phyloP scores from a whole-genome alignment of 2,888 invertebrate species.

The Erynnis tages region DNA sequence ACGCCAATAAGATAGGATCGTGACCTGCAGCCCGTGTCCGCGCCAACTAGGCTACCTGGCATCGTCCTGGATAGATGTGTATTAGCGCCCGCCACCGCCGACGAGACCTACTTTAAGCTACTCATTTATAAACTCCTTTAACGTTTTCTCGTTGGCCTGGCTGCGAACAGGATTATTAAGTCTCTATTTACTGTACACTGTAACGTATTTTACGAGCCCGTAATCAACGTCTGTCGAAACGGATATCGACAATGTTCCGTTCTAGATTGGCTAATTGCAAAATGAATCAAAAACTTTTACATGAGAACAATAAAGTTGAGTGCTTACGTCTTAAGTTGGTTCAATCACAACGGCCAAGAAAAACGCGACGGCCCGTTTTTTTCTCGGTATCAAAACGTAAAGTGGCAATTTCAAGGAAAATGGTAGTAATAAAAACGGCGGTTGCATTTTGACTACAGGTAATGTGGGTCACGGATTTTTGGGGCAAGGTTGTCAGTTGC shows the following conservation, averaged over 20 bases:
- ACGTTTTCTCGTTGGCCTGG: conserved; percentile 15
- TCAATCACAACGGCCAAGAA: conserved; percentile 12
- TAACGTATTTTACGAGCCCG: background rate
- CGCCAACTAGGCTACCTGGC: conserved; percentile 68
- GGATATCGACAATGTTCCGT: conserved; percentile 10
- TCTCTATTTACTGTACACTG: background rate
- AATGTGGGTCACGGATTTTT: conserved; percentile 78
- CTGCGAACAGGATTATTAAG: background rate
- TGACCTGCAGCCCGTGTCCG: conserved; percentile 40
- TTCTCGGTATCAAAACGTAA: conserved; percentile 33
- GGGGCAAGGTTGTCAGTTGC: conserved; percentile 74
- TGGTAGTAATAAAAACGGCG: conserved; percentile 61
- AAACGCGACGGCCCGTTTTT: conserved; percentile 25
- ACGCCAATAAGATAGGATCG: conserved; percentile 41
- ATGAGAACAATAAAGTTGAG: background rate
- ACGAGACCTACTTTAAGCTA: conserved; percentile 43
- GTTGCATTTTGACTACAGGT: conserved; percentile 65
- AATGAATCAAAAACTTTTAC: conserved; percentile 6
- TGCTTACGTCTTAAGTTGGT: conserved; percentile 6
- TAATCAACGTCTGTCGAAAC: conserved; percentile 16
- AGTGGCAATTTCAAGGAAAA: conserved; percentile 53
- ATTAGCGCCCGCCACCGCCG: conserved; percentile 39
- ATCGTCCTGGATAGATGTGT: conserved; percentile 55
- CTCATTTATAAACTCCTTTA: conserved; percentile 20
- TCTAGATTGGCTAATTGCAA: conserved; percentile 11